Conservation (phyloP, 1,140 invertebrate genomes). For the Apis laboriosa region DNA sequence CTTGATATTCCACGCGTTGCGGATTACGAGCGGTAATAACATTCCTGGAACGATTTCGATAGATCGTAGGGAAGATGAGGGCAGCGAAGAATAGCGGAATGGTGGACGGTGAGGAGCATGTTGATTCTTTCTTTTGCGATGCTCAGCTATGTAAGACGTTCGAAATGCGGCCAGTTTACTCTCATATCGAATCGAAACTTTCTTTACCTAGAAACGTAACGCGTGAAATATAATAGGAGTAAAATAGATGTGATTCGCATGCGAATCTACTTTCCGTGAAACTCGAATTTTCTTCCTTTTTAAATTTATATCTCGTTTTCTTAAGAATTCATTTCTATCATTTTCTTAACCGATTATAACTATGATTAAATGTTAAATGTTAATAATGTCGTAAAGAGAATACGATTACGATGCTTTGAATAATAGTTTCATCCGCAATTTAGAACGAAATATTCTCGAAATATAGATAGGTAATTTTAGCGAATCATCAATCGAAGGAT, state of each 20-base stretch:
- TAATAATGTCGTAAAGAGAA: background rate
- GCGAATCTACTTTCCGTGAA: background rate
- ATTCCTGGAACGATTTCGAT: conserved; percentile 58
- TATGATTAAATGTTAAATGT: too few species aligned
- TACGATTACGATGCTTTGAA: background rate
- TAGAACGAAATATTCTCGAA: too few species aligned
- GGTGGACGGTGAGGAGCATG: conserved; percentile 41
- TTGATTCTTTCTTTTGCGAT: conserved; percentile 38
- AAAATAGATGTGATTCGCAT: background rate
- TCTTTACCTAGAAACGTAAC: background rate
- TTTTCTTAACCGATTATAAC: background rate
- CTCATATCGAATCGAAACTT: conserved; percentile 35
- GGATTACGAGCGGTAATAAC: conserved; percentile 65
- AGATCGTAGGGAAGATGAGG: conserved; percentile 52
- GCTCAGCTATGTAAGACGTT: conserved; percentile 17
- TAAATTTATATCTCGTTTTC: background rate
- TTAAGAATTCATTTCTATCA: background rate
- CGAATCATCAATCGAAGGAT: too few species aligned
- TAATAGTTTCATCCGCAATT: background rate
- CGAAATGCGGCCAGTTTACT: conserved; percentile 35
- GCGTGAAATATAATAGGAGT: conserved; percentile 19
- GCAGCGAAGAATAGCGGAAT: conserved; percentile 33
- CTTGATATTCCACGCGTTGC: conserved; percentile 62
- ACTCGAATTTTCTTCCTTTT: background rate
- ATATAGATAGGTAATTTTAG: too few species aligned